Percentiles rank a stretch among this genome's conserved stretches.
phyloP scores from a whole-genome alignment of 1,140 invertebrate genomes.

The Drosophila tristis region DNA sequence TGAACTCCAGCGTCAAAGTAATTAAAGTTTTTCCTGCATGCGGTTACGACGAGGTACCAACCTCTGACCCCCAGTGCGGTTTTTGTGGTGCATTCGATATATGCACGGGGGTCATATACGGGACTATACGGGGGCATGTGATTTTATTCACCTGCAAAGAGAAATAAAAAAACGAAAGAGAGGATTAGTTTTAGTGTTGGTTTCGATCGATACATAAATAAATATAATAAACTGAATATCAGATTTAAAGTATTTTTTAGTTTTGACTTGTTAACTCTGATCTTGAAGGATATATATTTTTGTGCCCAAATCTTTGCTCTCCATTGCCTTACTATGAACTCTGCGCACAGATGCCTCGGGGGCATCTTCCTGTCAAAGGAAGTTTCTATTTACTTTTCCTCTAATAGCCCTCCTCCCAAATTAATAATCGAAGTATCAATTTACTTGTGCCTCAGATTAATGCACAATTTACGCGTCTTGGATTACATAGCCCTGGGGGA shows the following conservation, averaged over 20 bases:
- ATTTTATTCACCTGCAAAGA: slow-evolving; percentile 64
- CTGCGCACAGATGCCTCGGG: no score
- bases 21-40: slow-evolving; percentile 64
- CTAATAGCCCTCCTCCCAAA: neutral
- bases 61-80: slow-evolving; percentile 27
- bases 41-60: slow-evolving; percentile 57
- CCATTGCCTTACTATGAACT: neutral
- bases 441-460: slow-evolving; percentile 5
- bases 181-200: slow-evolving; percentile 1
- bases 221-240: neutral
- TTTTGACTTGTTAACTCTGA: neutral
- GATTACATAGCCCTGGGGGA: neutral
- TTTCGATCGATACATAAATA: no score
- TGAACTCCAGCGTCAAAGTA: slow-evolving; percentile 71
- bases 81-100: slow-evolving; percentile 1
- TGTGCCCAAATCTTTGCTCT: no score
- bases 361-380: neutral
- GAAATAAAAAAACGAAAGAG: slow-evolving; percentile 1
- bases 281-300: no score
- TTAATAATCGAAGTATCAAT: slow-evolving; percentile 11
- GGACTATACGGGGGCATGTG: no score
- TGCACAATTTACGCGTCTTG: neutral
- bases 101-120: neutral
- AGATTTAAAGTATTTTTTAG: neutral
- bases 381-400: neutral